A percentile compares a stretch with the other conserved stretches of the same genome.
phyloP scores from a whole-genome alignment of 1,140 invertebrate species.

The Drosophila kurseongensis region DNA sequence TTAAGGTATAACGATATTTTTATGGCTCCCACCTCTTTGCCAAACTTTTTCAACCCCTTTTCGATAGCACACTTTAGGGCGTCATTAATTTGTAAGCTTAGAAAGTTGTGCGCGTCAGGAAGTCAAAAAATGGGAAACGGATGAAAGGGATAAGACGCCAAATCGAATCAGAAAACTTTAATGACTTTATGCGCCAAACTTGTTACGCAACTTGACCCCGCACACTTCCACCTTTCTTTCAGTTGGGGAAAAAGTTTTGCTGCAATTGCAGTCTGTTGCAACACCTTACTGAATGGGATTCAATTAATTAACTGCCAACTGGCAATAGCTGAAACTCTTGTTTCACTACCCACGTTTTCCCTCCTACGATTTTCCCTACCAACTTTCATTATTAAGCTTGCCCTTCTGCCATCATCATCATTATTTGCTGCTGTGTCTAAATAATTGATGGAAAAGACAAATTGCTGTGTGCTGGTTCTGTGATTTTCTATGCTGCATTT shows the following conservation, averaged over 20 bases:
- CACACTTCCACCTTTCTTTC: constrained; percentile 7
- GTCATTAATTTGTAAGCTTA: constrained; percentile 62
- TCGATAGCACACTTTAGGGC: constrained; percentile 7
- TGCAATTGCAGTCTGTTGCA: constrained; percentile 37
- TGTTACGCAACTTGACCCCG: constrained; percentile 50
- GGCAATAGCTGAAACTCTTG: constrained; percentile 50
- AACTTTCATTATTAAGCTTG: background rate
- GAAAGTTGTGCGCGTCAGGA: constrained; percentile 4
- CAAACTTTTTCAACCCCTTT: constrained; percentile 10
- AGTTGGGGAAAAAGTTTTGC: constrained; percentile 9
- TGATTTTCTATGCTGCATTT: background rate
- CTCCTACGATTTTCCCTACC: background rate
- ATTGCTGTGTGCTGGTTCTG: constrained; percentile 49
- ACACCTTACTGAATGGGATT: constrained; percentile 58
- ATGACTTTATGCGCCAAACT: constrained; percentile 77
- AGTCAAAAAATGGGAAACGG: constrained; percentile 16
- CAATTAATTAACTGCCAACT: constrained; percentile 77
- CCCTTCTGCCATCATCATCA: background rate
- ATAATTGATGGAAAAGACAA: constrained; percentile 78
- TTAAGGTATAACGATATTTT: constrained; percentile 27
- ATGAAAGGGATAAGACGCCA: constrained; percentile 25
- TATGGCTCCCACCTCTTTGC: constrained; percentile 6
- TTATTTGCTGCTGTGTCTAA: constrained; percentile 38
- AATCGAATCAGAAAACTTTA: constrained; percentile 76
- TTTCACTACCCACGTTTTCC: background rate